A percentile compares a stretch with the other conserved stretches of the same genome.
Conservation (phyloP, 1,140 invertebrate genomes). For the Listronotus oregonensis region DNA sequence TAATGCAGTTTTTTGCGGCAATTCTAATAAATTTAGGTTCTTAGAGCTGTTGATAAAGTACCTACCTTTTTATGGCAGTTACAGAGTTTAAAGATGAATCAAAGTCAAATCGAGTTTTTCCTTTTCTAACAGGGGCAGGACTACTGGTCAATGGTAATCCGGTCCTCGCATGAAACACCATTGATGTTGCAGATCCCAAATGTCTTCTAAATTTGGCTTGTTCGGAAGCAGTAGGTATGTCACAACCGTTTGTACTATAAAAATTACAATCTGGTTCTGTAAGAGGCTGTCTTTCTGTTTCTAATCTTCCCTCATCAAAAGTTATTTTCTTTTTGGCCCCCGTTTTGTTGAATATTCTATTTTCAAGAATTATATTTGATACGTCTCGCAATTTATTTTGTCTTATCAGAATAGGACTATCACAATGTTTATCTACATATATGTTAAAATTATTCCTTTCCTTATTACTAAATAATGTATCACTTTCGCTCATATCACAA, state of each 20-base stretch:
- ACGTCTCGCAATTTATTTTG: slow-evolving; percentile 40
- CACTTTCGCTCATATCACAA: slow-evolving; percentile 54
- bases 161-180: slow-evolving; percentile 84
- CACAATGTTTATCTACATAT: slow-evolving; percentile 50
- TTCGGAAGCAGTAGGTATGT: slow-evolving; percentile 70
- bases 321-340: slow-evolving; percentile 42
- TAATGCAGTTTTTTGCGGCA: too few relatives aligned
- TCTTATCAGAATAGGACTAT: slow-evolving; percentile 44
- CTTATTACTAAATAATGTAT: slow-evolving; percentile 51
- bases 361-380: slow-evolving; percentile 38
- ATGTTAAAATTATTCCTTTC: slow-evolving; percentile 48
- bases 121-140: slow-evolving; percentile 79
- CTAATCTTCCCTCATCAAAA: slow-evolving; percentile 37
- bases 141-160: slow-evolving; percentile 86
- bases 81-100: slow-evolving; percentile 81
- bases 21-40: too few relatives aligned
- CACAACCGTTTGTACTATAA: slow-evolving; percentile 9
- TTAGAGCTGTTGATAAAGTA: background rate
- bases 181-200: slow-evolving; percentile 77
- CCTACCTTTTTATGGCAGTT: slow-evolving; percentile 81
- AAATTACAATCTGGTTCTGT: background rate
- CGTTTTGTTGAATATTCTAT: slow-evolving; percentile 15
- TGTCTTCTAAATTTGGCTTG: slow-evolving; percentile 76
- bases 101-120: slow-evolving; percentile 81
- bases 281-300: background rate